Percentiles rank a stretch among this genome's conserved stretches.
These are phyloP conservation scores for Drosophila mimica DNA, from an alignment of 2,888 invertebrate species.

Conservation along the genomic window DNA sequence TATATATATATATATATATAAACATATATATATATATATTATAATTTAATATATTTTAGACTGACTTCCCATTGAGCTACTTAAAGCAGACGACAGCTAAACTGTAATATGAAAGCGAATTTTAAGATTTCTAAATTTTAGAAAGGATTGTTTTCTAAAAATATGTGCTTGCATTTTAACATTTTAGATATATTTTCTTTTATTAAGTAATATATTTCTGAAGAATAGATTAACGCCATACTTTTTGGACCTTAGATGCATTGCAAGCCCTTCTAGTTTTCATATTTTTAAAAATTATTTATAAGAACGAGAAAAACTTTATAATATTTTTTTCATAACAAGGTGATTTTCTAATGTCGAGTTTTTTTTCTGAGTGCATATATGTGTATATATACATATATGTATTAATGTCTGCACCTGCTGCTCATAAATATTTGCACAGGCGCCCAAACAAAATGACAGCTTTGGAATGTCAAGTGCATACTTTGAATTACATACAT, in stretches of 20 bases:
- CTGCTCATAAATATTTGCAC: slow-evolving; percentile 68
- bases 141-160: background rate
- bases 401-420: slow-evolving; percentile 2
- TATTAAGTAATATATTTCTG: background rate
- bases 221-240: background rate
- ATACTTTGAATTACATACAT: slow-evolving; percentile 61
- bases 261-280: background rate
- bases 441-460: slow-evolving; percentile 62
- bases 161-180: background rate
- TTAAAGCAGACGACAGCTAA: background rate
- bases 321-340: background rate
- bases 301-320: background rate
- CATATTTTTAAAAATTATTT: background rate
- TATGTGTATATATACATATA: background rate
- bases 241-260: background rate
- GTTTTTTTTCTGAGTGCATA: background rate
- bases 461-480: slow-evolving; percentile 68
- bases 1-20: too few relatives aligned
- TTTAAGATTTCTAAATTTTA: background rate
- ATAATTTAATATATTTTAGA: too few relatives aligned
- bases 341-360: background rate
- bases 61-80: too few relatives aligned
- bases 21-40: too few relatives aligned
- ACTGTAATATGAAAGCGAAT: background rate
- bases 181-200: too few relatives aligned